Percentiles rank a stretch among this genome's conserved stretches.
phyloP scores from a whole-genome alignment of 1,140 invertebrate genomes.

The Achatina immaculata region DNA sequence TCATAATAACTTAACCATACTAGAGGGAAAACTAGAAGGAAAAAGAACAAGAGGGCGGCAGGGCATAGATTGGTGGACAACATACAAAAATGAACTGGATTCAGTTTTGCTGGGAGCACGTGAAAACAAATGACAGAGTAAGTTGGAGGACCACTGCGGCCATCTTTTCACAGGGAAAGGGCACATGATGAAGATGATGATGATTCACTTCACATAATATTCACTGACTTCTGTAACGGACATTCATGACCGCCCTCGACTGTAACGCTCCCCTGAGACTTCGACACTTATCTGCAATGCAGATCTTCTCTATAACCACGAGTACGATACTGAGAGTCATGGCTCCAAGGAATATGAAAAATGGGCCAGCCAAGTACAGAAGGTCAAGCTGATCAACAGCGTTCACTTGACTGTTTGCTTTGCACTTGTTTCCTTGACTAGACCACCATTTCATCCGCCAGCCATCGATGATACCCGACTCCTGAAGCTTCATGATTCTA shows the following conservation, averaged over 20 bases:
- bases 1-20: too few relatives aligned
- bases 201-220: too few relatives aligned
- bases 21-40: too few relatives aligned
- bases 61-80: too few relatives aligned
- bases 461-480: slow-evolving; percentile 56
- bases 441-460: slow-evolving; percentile 56
- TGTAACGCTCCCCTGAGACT: background rate
- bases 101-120: too few relatives aligned
- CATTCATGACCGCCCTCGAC: background rate
- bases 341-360: slow-evolving; percentile 47
- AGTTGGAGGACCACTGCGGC: too few relatives aligned
- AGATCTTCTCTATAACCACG: background rate
- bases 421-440: slow-evolving; percentile 40
- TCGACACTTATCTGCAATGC: background rate
- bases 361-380: slow-evolving; percentile 51
- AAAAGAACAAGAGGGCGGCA: too few relatives aligned
- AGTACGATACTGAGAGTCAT: background rate
- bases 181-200: too few relatives aligned
- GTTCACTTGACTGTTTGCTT: slow-evolving; percentile 33
- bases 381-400: slow-evolving; percentile 46
- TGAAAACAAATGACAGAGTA: too few relatives aligned
- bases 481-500: slow-evolving; percentile 60
- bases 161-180: too few relatives aligned
- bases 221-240: too few relatives aligned
- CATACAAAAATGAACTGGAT: too few relatives aligned